Conservation (phyloP, 1,140 invertebrate genomes). For the Mya arenaria region DNA sequence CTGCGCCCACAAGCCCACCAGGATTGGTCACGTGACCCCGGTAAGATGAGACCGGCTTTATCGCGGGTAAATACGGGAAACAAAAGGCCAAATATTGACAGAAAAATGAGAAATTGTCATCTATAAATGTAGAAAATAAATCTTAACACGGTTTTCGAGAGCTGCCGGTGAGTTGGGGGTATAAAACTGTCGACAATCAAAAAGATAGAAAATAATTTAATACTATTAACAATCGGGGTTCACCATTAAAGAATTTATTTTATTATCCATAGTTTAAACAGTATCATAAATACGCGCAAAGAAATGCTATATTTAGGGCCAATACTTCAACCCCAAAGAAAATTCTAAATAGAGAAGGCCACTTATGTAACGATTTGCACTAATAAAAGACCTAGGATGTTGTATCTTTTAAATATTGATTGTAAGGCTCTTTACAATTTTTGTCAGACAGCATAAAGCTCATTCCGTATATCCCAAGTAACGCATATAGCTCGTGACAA, state of each 20-base stretch:
- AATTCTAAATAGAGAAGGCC: not conserved
- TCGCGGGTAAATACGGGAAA: not conserved
- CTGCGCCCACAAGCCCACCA: not conserved
- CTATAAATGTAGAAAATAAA: not conserved
- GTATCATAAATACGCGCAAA: not conserved
- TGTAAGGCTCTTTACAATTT: no score
- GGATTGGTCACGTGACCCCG: not conserved
- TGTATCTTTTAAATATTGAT: not conserved
- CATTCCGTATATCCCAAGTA: no score
- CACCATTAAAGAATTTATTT: not conserved
- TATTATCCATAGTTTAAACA: not conserved
- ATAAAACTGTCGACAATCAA: not conserved
- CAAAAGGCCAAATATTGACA: not conserved
- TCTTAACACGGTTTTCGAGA: not conserved
- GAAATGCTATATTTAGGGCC: not conserved
- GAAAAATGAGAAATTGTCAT: not conserved
- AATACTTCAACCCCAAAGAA: not conserved
- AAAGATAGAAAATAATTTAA: not conserved
- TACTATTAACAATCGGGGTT: not conserved
- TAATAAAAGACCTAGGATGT: not conserved
- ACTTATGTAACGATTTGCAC: not conserved
- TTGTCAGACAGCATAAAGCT: no score
- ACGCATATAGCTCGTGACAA: no score
- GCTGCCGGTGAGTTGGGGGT: not conserved
- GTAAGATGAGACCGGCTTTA: not conserved